Evolutionary conservation across 2,113 vertebrate species (phyloP).

Genomic region (Pipa parva): DNA sequence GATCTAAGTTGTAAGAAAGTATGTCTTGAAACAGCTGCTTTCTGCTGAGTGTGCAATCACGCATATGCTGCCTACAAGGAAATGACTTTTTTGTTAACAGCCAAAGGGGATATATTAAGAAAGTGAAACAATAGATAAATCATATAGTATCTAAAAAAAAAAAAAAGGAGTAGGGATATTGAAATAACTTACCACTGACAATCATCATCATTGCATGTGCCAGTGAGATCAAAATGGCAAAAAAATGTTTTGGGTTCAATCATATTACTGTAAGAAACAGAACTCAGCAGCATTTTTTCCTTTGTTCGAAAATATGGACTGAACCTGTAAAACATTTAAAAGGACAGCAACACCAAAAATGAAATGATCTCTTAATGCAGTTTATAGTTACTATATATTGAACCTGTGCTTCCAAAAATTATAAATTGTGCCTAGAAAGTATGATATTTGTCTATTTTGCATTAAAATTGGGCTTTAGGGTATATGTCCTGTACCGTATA

Average conservation of each 20-base stretch:
- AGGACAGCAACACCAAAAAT: too few relatives aligned
- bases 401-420: too few relatives aligned
- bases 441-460: too few relatives aligned
- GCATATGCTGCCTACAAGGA: constrained; percentile 96
- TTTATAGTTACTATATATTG: too few relatives aligned
- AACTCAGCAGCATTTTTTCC: constrained; percentile 88
- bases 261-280: constrained; percentile 80
- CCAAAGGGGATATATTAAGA: neutral
- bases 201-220: constrained; percentile 91
- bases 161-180: neutral
- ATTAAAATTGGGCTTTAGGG: too few relatives aligned
- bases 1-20: constrained; percentile 84
- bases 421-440: too few relatives aligned
- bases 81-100: neutral
- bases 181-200: constrained; percentile 81
- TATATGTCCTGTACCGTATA: too few relatives aligned
- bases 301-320: constrained; percentile 96
- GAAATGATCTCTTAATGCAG: too few relatives aligned
- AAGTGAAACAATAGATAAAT: neutral
- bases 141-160: neutral
- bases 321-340: constrained; percentile 70
- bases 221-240: constrained; percentile 91
- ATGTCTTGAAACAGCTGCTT: constrained; percentile 91
- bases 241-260: constrained; percentile 84
- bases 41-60: constrained; percentile 80